Percentiles rank a stretch among this genome's conserved stretches.
Conservation (phyloP, 2,797 vertebrate species). For the Dipus sagitta region DNA sequence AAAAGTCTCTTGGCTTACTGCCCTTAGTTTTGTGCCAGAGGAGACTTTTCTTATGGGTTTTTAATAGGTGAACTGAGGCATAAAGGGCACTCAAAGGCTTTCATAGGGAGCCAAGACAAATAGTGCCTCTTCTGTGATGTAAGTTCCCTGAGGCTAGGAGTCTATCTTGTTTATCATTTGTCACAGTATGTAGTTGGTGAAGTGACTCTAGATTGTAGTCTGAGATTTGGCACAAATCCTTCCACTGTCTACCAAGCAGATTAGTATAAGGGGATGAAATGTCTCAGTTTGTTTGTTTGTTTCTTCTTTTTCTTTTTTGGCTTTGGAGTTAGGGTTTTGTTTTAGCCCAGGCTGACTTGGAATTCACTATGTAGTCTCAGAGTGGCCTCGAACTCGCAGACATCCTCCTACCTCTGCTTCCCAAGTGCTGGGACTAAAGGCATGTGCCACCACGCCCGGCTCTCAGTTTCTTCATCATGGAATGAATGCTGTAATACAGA, state of each 20-base stretch:
- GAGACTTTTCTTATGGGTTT: conserved; percentile 12
- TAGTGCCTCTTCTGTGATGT: background rate
- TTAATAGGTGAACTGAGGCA: conserved; percentile 27
- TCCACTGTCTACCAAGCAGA: background rate
- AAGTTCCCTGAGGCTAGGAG: background rate
- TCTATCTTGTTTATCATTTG: conserved; percentile 47
- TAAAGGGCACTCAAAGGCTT: conserved; percentile 12
- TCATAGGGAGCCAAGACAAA: conserved; percentile 14
- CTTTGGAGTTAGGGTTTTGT: too few relatives aligned
- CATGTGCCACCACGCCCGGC: too few relatives aligned
- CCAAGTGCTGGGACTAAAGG: too few relatives aligned
- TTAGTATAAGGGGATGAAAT: background rate
- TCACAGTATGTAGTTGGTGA: background rate
- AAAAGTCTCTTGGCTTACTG: conserved; percentile 35
- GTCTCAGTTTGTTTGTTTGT: conserved; percentile 36
- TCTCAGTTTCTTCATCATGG: conserved; percentile 45
- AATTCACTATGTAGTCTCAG: too few relatives aligned
- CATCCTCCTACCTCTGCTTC: too few relatives aligned
- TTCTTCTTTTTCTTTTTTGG: too few relatives aligned
- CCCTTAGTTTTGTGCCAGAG: conserved; percentile 47
- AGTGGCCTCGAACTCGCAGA: too few relatives aligned
- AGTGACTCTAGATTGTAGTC: conserved; percentile 26
- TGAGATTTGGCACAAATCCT: background rate
- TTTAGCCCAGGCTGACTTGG: too few relatives aligned
- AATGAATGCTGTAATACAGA: background rate